These are phyloP conservation scores for Drosophila santomea DNA, from an alignment of 1,140 invertebrate genomes.

Conservation along the genomic window DNA sequence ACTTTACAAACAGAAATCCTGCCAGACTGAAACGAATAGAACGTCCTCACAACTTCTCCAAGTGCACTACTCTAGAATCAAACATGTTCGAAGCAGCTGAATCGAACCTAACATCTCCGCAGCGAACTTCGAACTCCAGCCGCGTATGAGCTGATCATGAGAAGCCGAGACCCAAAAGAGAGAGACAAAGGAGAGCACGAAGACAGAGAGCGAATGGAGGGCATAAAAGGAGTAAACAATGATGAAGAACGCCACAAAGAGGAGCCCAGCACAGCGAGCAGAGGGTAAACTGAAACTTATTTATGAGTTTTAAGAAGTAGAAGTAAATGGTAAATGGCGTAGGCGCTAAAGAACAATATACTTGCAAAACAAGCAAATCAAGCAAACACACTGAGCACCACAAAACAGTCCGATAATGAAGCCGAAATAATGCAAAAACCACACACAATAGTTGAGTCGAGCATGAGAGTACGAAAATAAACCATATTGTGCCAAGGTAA, in stretches of 20 bases:
- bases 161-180: constrained; percentile 5
- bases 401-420: not conserved
- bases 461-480: not conserved
- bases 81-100: not conserved
- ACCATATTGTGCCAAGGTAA: not conserved
- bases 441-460: not conserved
- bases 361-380: constrained; percentile 32
- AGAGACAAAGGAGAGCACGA: not conserved
- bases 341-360: constrained; percentile 44
- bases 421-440: constrained; percentile 19
- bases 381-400: not conserved
- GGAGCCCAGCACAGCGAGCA: constrained; percentile 1
- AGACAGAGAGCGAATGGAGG: constrained; percentile 6
- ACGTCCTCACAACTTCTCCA: not conserved
- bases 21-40: no score
- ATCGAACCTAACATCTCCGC: not conserved
- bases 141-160: constrained; percentile 46
- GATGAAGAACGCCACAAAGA: constrained; percentile 18
- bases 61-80: not conserved
- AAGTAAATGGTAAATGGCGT: constrained; percentile 32
- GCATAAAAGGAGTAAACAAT: constrained; percentile 30
- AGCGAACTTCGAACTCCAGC: constrained; percentile 14
- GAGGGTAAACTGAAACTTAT: not conserved
- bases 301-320: not conserved
- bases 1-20: no score